phyloP scores from a whole-genome alignment of 2,797 vertebrate species.

The Coreius guichenoti region DNA sequence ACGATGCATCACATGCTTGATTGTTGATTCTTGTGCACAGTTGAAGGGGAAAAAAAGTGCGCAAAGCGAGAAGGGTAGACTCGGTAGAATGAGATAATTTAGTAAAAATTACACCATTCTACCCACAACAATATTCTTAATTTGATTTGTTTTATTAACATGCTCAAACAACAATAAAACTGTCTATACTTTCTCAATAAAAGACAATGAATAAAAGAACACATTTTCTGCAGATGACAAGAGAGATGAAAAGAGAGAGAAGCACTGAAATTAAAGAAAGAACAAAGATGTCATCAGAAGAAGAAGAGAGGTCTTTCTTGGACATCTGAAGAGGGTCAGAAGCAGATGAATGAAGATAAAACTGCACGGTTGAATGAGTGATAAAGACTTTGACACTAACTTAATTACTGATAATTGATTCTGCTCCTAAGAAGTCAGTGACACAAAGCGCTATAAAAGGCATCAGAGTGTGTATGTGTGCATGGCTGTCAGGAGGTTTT shows the following conservation, averaged over 20 bases:
- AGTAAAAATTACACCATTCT: background rate
- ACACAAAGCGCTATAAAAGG: constrained; percentile 68
- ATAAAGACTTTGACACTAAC: constrained; percentile 73
- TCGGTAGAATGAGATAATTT: background rate
- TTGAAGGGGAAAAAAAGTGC: too few relatives aligned
- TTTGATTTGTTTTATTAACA: background rate
- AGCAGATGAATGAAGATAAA: constrained; percentile 19
- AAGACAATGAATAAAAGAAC: background rate
- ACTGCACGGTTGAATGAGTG: constrained; percentile 23
- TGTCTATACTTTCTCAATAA: background rate
- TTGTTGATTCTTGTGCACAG: background rate
- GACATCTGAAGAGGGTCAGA: constrained; percentile 9
- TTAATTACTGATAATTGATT: constrained; percentile 77
- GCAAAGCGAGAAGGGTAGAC: background rate
- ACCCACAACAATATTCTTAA: background rate
- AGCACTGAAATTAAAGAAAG: background rate
- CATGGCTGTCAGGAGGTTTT: constrained; percentile 67
- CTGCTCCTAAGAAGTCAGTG: constrained; percentile 66
- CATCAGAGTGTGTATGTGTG: constrained; percentile 45
- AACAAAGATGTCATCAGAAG: background rate
- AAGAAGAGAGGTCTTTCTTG: background rate
- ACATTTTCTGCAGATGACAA: constrained; percentile 3
- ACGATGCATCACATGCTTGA: background rate
- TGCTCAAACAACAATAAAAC: background rate
- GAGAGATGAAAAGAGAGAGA: background rate